A percentile compares a stretch with the other conserved stretches of the same genome.
Conservation (phyloP, 2,888 invertebrate genomes). For the Dasysyrphus tricinctus region DNA sequence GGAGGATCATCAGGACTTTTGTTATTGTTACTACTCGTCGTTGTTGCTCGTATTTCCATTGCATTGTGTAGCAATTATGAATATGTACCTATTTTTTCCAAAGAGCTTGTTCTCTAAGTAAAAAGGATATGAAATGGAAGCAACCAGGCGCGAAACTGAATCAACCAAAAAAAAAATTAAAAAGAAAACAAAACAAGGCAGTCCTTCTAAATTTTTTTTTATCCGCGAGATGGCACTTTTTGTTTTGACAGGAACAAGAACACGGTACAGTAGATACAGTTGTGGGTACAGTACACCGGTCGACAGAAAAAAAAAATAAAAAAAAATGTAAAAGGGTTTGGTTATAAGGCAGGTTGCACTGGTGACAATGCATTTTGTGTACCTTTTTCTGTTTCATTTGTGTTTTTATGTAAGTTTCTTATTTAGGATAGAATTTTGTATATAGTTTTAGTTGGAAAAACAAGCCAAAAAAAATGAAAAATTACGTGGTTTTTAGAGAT, state of each 20-base stretch:
- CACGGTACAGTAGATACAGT: background rate
- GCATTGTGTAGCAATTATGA: conserved; percentile 57
- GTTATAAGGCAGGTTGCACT: conserved; percentile 21
- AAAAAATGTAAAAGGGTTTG: background rate
- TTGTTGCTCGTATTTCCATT: background rate
- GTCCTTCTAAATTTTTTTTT: background rate
- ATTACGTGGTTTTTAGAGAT: background rate
- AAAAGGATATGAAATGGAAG: conserved; percentile 35
- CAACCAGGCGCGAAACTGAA: conserved; percentile 14
- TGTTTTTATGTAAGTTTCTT: conserved; percentile 34
- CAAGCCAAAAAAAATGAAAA: background rate
- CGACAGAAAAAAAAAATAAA: background rate
- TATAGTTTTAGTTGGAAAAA: background rate
- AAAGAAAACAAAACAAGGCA: background rate
- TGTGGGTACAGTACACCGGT: background rate
- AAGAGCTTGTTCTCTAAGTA: conserved; percentile 34
- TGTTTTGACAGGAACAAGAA: conserved; percentile 36
- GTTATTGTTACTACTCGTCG: background rate
- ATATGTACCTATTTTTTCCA: conserved; percentile 23
- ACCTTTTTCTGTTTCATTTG: conserved; percentile 31
- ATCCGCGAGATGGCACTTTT: conserved; percentile 31
- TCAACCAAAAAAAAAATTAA: background rate
- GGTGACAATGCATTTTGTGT: conserved; percentile 31
- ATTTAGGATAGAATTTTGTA: conserved; percentile 23
- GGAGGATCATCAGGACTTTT: conserved; percentile 7